Evolutionary conservation across 2,888 invertebrate species (phyloP), one percentile per base, ranked within the genome.

Genomic region (Synergus laeviventris): DNA sequence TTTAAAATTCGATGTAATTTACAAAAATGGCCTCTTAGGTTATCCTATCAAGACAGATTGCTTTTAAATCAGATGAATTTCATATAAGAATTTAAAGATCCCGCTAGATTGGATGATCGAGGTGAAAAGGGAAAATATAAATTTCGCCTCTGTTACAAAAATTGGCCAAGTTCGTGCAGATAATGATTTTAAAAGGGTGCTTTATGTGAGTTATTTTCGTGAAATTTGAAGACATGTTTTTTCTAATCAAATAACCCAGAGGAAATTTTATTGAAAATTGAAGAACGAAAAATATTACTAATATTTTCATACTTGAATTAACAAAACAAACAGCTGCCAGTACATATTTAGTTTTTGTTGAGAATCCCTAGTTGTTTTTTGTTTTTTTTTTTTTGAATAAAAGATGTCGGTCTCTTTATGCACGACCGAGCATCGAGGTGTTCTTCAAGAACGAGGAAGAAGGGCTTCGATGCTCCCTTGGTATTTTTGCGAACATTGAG

Each of bases 401-500:
- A 42, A 24, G 8, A 8, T 45, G 21, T 24, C 39, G 1, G 8
- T 21, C 14, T 9, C 21, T 66, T 66, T 16, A 42, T 42, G 64
- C 64, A 42, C 24, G 24, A 66, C 45, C 16, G 39, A 66, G 45
- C 66, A 24, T 66, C 45, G 45, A 73, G 39, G 14, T 73, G 38
- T 73, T 54, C 11, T 36, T n/a, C 9, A 7, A 56, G 56, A 54
- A 21, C 18, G 12, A 73, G 21, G 54, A 73, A 73, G 54, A 54
- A 73, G 66, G 54, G 73, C 73, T 73, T 73, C 73, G 54, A 56
- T 73, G 73, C 73, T 73, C 18, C 59, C 21, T 18, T 73, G 56
- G 73, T 73, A 39, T 73, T 56, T 59, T 56, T 59, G 73, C 54
- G 73, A 39, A 73, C 73, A 73, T 73, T 54, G 73, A 59, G 36